Conservation (phyloP, 2,888 invertebrate species). For the Tenodera sinensis region DNA sequence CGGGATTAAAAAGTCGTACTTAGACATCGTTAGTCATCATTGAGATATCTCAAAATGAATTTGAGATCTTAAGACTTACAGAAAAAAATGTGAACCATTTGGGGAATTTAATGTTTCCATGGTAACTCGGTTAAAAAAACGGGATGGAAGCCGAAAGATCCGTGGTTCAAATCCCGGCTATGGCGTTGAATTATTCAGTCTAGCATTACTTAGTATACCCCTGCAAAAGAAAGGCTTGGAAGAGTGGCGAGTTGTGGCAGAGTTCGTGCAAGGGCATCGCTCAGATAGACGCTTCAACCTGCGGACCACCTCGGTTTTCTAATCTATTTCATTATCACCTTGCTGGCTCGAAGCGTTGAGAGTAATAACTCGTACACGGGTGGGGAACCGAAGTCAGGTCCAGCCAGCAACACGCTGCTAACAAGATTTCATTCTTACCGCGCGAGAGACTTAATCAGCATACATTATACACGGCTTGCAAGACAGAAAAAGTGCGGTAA, state of each 20-base stretch:
- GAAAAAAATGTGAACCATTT: too few species aligned
- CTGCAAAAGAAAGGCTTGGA: neutral
- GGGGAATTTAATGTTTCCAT: too few species aligned
- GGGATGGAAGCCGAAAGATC: too few species aligned
- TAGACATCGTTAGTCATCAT: too few species aligned
- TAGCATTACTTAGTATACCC: neutral
- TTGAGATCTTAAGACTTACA: too few species aligned
- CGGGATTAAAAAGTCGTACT: too few species aligned
- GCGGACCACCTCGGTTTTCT: neutral
- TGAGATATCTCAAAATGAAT: too few species aligned
- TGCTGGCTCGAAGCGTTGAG: neutral
- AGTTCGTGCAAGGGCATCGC: neutral
- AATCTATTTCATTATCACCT: neutral
- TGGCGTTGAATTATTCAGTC: too few species aligned
- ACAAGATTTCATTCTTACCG: neutral
- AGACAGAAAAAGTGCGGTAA: neutral
- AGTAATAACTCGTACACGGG: neutral
- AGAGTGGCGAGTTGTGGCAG: neutral
- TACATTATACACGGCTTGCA: neutral
- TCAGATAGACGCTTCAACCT: neutral
- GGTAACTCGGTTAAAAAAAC: too few species aligned
- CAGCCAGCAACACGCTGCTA: neutral
- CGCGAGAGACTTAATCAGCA: neutral
- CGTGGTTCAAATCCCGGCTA: too few species aligned
- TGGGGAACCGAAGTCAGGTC: neutral